Evolutionary conservation across 1,140 invertebrate species (phyloP), one percentile per base, ranked within the genome.

Genomic region (Sitophilus oryzae): DNA sequence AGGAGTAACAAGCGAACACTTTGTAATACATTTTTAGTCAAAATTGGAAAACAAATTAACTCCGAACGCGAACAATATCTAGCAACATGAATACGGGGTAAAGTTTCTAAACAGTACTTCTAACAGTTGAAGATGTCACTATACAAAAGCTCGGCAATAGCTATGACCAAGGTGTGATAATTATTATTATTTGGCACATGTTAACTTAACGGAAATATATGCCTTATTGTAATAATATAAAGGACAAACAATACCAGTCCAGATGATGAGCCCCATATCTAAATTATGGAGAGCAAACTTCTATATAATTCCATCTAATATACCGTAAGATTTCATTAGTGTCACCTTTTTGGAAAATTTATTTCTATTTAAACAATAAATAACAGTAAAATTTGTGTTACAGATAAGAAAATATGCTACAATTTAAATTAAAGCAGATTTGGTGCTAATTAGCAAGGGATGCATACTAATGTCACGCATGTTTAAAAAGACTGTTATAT

Each of bases 191-290:
- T 64, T 65, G 62, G 60, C 61, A 61, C 55, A 51, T 59, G 60
- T 65, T 55, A 60, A 46, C 47, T 48, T 65, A 65, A 68, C 67
- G 67, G 67, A 63, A n/a, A n/a, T 35, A 47, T 52, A 34, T 56
- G 58, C 47, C 8, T 40, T 50, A 44, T 53, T 53, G 58, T 59
- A 52, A 65, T 68, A 67, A 66, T 67, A 65, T 58, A 37, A 60
- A 55, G 59, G 40, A 58, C 58, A 68, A 68, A 68, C 57, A 64
- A 62, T 50, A 43, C n/a, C 9, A n/a, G 38, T 22, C 18, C 35
- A 45, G 51, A 53, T 45, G 43, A 38, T 38, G 41, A 52, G 11
- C 38, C 16, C 20, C 34, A 35, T 20, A 11, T 30, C 5, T 16
- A 45, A 22, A 46, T 18, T 22, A 37, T n/a, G 10, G 0, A 35